Evolutionary conservation across 2,797 vertebrate genomes (phyloP), one percentile per base, ranked within the genome.

Genomic region (Neopelma chrysocephalum): DNA sequence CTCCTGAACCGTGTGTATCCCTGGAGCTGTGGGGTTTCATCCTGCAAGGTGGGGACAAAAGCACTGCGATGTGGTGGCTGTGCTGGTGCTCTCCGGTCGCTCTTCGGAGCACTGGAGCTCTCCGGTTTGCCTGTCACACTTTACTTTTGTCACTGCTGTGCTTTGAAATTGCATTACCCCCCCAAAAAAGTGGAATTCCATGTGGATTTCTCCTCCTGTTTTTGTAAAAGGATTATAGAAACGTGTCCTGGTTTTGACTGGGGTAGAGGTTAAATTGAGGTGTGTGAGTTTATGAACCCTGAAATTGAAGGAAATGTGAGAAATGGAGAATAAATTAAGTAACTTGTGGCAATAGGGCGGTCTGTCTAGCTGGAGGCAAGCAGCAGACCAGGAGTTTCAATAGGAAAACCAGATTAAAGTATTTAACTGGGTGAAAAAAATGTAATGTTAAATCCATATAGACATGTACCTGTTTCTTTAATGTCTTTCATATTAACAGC

Each of bases 1-100:
- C 11, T 13, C 0, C 34, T 4, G 6, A 31, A 9, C 48, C 43
- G 0, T 3, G 13, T 7, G 2, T 7, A 0, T 56, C 18, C 53
- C 10, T 10, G 31, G 18, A 8, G 66, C 87, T 11, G 31, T 1
- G 45, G 43, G 69, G 4, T 29, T 48, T 21, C 38, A 2, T 2
- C n/a, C 53, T 7, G 2, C 8, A 6, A 3, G 11, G 1, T 1
- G 29, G 45, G 43, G 32, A 51, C 32, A 23, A 10, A 51, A 61
- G 54, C 48, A 0, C 36, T 15, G 7, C 7, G 4, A 2, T 3
- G 4, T 16, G 43, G 25, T 34, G n/a, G 40, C 47, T 45, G 66
- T 22, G 31, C 51, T 25, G 60, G 0, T 21, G 51, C 66, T 92
- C 53, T 51, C 10, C 27, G 16, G 50, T 51, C 50, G 27, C 26